A percentile compares a stretch with the other conserved stretches of the same genome.
Conservation (phyloP, 2,888 invertebrate species). For the Tenthredo notha region DNA sequence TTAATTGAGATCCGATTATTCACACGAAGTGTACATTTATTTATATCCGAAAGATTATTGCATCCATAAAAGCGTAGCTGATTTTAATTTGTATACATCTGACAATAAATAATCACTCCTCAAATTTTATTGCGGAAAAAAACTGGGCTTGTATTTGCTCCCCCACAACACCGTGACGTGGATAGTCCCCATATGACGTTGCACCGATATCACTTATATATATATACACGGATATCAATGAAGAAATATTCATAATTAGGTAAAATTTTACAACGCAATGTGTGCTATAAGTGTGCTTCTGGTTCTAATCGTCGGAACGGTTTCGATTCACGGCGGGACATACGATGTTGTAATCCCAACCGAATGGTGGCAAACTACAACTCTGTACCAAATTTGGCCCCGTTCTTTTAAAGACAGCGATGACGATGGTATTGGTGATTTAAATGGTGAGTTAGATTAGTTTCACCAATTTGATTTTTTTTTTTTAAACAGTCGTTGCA, state of each 20-base stretch:
- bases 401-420: constrained; percentile 80
- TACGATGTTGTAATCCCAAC: background rate
- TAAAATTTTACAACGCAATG: background rate
- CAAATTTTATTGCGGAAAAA: background rate
- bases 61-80: background rate
- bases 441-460: constrained; percentile 74
- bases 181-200: background rate
- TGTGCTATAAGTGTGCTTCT: background rate
- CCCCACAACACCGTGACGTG: background rate
- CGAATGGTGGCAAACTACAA: constrained; percentile 80
- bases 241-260: background rate
- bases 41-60: background rate
- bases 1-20: background rate
- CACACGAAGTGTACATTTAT: background rate
- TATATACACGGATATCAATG: background rate
- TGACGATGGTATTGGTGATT: constrained; percentile 81
- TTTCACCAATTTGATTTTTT: too few relatives aligned
- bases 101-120: background rate
- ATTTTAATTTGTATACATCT: background rate
- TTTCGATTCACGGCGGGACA: background rate
- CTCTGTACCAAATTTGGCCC: constrained; percentile 80
- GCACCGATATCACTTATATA: background rate
- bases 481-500: too few relatives aligned
- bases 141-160: background rate
- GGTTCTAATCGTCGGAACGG: background rate